These are phyloP conservation scores for Slavum lentiscoides DNA, from an alignment of 2,888 invertebrate species.

Conservation along the genomic window DNA sequence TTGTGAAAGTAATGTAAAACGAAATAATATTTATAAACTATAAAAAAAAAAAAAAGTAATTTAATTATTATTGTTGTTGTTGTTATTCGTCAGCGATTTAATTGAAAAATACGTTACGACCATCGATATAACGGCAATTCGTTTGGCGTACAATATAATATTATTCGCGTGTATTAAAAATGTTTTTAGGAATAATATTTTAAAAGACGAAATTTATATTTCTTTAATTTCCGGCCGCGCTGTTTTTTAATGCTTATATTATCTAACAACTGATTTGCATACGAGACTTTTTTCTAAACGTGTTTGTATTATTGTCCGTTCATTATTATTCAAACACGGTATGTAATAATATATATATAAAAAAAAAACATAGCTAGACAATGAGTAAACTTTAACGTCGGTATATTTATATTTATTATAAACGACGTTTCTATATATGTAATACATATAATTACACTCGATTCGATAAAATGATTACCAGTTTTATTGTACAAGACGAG, in stretches of 20 bases:
- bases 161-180: background rate
- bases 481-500: background rate
- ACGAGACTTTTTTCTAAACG: background rate
- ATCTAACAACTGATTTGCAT: background rate
- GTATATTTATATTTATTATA: background rate
- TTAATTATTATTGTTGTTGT: background rate
- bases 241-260: background rate
- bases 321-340: no score
- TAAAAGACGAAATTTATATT: background rate
- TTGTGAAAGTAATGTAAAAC: constrained; percentile 4
- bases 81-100: background rate
- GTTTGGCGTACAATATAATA: background rate
- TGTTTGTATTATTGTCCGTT: background rate
- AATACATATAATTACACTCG: background rate
- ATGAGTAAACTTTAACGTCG: background rate
- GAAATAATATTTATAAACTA: background rate
- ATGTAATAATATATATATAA: background rate
- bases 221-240: background rate
- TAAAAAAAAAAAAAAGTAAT: background rate
- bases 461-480: no score
- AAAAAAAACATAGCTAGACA: background rate
- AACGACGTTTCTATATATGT: background rate
- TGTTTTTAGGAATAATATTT: background rate
- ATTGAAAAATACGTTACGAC: background rate
- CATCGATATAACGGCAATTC: background rate